Conservation (phyloP, 2,113 vertebrate genomes). For the Hippocampus comes region DNA sequence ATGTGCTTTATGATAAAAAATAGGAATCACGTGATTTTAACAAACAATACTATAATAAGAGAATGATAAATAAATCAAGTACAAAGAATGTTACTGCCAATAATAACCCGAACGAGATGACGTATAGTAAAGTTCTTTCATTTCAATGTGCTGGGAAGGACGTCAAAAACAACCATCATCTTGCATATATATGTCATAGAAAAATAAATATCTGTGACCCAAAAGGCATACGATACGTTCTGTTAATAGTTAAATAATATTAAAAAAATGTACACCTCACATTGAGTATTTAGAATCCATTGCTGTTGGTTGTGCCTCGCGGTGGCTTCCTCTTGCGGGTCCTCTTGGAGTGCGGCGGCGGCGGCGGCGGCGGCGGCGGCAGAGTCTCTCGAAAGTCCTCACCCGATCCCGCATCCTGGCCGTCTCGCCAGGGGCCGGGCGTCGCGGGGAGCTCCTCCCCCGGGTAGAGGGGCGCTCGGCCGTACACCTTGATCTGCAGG, state of each 20-base stretch:
- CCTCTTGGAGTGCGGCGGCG: conserved; percentile 62
- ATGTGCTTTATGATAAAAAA: neutral
- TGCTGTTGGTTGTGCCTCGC: conserved; percentile 48
- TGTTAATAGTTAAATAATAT: conserved; percentile 65
- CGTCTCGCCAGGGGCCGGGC: conserved; percentile 81
- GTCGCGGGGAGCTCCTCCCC: conserved; percentile 78
- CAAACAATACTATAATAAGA: too few species aligned
- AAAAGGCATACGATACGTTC: conserved; percentile 52
- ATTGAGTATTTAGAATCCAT: conserved; percentile 26
- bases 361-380: conserved; percentile 42
- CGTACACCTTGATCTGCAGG: conserved; percentile 87
- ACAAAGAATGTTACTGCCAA: neutral
- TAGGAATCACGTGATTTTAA: neutral
- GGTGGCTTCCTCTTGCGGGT: conserved; percentile 70
- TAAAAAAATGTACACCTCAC: conserved; percentile 59
- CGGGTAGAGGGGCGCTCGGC: conserved; percentile 74
- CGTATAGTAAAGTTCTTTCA: conserved; percentile 33
- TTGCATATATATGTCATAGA: conserved; percentile 53
- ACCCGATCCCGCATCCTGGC: conserved; percentile 83
- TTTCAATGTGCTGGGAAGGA: conserved; percentile 30
- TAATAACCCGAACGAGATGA: neutral
- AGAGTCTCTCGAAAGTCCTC: conserved; percentile 76
- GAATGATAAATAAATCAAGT: neutral
- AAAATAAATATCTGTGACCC: conserved; percentile 75
- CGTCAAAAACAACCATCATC: conserved; percentile 44